Conservation (phyloP, 2,113 vertebrate genomes). For the Thunnus maccoyii region DNA sequence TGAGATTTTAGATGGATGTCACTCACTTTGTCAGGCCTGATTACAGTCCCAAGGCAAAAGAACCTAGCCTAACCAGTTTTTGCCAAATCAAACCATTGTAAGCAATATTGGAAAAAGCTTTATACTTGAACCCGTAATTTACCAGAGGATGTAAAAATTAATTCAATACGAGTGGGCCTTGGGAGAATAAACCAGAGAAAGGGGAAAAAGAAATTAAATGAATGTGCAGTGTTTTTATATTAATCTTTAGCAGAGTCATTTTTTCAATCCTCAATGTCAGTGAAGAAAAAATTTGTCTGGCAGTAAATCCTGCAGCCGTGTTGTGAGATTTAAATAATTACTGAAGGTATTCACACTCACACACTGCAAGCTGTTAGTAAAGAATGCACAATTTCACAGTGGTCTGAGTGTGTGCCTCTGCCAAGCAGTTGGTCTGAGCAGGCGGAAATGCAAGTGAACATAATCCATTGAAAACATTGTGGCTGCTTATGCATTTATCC, state of each 20-base stretch:
- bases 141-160: neutral
- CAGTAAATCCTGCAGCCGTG: too few relatives aligned
- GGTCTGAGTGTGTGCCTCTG: neutral
- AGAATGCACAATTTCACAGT: neutral
- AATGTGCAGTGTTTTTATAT: neutral
- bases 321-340: too few relatives aligned
- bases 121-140: neutral
- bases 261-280: too few relatives aligned
- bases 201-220: neutral
- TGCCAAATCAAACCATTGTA: neutral
- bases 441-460: conserved; percentile 2
- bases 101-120: neutral
- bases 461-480: conserved; percentile 14
- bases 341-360: too few relatives aligned
- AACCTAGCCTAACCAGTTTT: neutral
- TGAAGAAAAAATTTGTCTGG: too few relatives aligned
- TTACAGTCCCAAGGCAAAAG: conserved; percentile 36
- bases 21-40: conserved; percentile 45
- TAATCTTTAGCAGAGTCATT: neutral
- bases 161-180: neutral
- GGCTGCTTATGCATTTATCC: neutral
- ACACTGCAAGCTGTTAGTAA: neutral
- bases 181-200: neutral
- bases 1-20: conserved; percentile 38
- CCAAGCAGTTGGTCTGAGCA: conserved; percentile 5